A percentile compares a stretch with the other conserved stretches of the same genome.
These are phyloP conservation scores for Rhopilema esculentum DNA, from an alignment of 30 jellyfish, hydroid and myxozoan species.

Conservation along the genomic window DNA sequence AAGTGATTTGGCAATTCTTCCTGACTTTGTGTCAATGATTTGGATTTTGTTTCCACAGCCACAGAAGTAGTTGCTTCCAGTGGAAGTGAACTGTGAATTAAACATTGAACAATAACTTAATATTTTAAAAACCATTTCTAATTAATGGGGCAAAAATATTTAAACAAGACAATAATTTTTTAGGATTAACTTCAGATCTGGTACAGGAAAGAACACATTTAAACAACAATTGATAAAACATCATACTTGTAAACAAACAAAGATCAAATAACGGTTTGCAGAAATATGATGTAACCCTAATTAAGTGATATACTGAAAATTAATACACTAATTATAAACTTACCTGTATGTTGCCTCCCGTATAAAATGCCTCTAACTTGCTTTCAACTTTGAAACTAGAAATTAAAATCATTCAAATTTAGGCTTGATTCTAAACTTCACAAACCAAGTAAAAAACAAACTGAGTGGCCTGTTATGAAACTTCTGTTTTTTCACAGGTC, in stretches of 20 bases:
- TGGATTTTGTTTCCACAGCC: slow-evolving; percentile 76
- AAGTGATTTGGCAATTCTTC: slow-evolving; percentile 39
- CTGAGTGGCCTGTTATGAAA: no score
- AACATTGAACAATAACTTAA: background rate
- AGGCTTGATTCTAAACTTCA: no score
- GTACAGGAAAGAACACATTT: background rate
- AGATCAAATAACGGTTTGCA: background rate
- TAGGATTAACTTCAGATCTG: background rate
- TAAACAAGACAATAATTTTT: background rate
- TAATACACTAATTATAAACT: background rate
- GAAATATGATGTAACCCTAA: background rate
- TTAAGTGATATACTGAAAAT: background rate
- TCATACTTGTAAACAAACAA: background rate
- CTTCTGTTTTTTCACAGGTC: no score
- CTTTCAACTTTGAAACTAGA: slow-evolving; percentile 69
- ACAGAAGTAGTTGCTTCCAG: slow-evolving; percentile 72
- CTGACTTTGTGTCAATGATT: slow-evolving; percentile 49
- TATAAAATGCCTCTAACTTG: slow-evolving; percentile 76
- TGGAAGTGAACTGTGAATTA: slow-evolving; percentile 47
- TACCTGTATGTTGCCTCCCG: slow-evolving; percentile 84
- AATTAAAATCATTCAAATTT: no score
- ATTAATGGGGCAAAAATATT: background rate
- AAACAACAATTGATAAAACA: background rate
- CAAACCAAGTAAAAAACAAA: no score
- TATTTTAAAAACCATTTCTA: background rate